These are phyloP conservation scores for Halcyon leucocephala DNA, from an alignment of 2,797 vertebrate species.

Conservation along the genomic window DNA sequence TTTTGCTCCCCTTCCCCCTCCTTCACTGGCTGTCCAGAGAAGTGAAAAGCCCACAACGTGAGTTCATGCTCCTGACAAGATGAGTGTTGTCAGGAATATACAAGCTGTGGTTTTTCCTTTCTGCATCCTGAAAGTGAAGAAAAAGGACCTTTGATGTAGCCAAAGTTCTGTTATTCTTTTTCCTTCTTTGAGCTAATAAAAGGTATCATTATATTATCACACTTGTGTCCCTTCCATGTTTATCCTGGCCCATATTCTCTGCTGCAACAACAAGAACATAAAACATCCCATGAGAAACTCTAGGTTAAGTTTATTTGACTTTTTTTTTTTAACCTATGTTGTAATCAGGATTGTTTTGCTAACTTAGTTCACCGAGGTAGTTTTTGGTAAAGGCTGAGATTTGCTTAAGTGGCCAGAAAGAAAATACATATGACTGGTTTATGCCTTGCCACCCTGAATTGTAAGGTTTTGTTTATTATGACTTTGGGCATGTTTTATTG, in stretches of 20 bases:
- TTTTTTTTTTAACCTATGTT: slow-evolving; percentile 41
- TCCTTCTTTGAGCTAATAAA: slow-evolving; percentile 57
- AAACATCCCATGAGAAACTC: slow-evolving; percentile 70
- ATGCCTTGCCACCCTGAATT: slow-evolving; percentile 65
- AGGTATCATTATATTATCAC: slow-evolving; percentile 70
- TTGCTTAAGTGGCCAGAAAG: slow-evolving; percentile 64
- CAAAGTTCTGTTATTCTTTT: slow-evolving; percentile 37
- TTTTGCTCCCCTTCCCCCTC: not conserved
- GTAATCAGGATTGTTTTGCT: slow-evolving; percentile 73
- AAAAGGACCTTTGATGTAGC: slow-evolving; percentile 49
- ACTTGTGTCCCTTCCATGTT: slow-evolving; percentile 63
- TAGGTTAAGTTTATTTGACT: slow-evolving; percentile 77
- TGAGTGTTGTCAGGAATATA: slow-evolving; percentile 51
- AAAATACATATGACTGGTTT: slow-evolving; percentile 63
- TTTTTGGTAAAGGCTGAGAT: slow-evolving; percentile 68
- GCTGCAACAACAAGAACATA: slow-evolving; percentile 70
- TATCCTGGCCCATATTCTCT: slow-evolving; percentile 57
- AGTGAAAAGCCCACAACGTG: not conserved
- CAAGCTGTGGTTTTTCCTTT: slow-evolving; percentile 54
- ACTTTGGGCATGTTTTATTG: slow-evolving; percentile 62
- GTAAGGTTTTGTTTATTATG: slow-evolving; percentile 68
- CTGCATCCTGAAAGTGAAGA: slow-evolving; percentile 46
- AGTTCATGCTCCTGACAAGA: slow-evolving; percentile 53
- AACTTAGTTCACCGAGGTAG: slow-evolving; percentile 63
- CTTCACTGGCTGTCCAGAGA: not conserved